Evolutionary conservation across 2,888 invertebrate species (phyloP), one percentile per base, ranked within the genome.

Genomic region (Ethmia dodecea): DNA sequence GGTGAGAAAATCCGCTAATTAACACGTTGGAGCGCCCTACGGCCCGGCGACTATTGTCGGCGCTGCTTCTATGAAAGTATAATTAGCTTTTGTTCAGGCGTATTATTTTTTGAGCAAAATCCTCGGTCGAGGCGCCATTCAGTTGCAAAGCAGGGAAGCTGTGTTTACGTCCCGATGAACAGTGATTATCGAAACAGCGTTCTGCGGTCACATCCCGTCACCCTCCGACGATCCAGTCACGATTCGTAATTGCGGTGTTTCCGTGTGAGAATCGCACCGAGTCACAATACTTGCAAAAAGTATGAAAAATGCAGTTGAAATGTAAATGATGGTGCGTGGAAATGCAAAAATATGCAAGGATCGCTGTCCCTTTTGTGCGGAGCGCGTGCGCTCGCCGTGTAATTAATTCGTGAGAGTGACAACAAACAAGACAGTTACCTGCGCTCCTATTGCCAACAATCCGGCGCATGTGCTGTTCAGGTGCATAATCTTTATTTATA

Each of bases 1-100:
- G 83, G 84, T 86, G 84, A 83, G 84, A 86, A 84, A 81, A 73
- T 77, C 71, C 52, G 60, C 64, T 83, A 84, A 84, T 86, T 80
- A 83, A 63, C 72, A 72, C 69, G 55, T 67, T 49, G 58, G 52
- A 63, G 69, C 52, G 60, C 63, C 60, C 26, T 12, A 26, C 26
- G 32, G 52, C 45, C 26, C 26, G 22, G 11, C 11, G 26, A 37
- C 68, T 60, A 71, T 77, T 76, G 79, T 76, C 54, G 54, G n/a
- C 46, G 42, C 52, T 47, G 53, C 60, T 61, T 60, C 61, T 65
- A 65, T 70, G 63, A 62, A 71, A 67, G 60, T 65, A 71, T 84
- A 83, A 83, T 83, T 83, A 83, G 64, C 73, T 65, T 73, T 79
- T 79, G 76, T 81, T 75, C 75, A 65, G 61, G 59, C 60, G 61